Base-by-base conservation (phyloP, 2,888 invertebrate species). In the Chironomus tentans region DNA sequence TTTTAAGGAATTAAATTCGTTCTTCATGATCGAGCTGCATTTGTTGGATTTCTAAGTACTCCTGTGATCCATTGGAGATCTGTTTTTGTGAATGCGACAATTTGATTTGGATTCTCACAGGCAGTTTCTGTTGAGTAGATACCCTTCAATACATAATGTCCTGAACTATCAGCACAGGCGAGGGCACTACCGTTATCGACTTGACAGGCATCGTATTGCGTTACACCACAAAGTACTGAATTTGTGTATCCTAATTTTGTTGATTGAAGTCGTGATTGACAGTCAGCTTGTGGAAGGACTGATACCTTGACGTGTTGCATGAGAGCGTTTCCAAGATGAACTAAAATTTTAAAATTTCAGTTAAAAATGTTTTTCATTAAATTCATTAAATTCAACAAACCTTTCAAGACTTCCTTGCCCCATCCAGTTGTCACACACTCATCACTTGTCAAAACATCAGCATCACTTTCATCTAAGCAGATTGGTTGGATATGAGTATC, bases 381-480 rank as follows among this genome's bases (percentile, higher is more conserved):
- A n/a, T n/a, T 50, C 47, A 7, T 22, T 24, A 46, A 38, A 10
- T 4, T 2, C 10, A 68, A 81, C 87, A 87, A 85, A 94, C 93
- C 88, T 88, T 90, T 89, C 71, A 94, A 82, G 4, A 92, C 90
- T 78, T 87, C 86, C 82, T 93, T 92, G 79, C 93, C 93, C 93
- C 93, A 94, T 70, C 94, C 94, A 73, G 93, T 92, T 0, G 91
- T 89, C 5, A 92, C 88, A 78, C 94, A 94, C 72, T 88, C 88
- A 48, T 87, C 88, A 71, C 84, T 86, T 0, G 85, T 85, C 1
- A 82, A 82, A 78, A 81, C 79, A 24, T 79, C 81, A 46, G 87
- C 86, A 77, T 88, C 88, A 77, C 87, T 86, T 0, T 88, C 87
- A 77, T 90, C 88, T 68, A 93, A 83, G 80, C 94, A 94, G 62